Conservation (phyloP, 2,888 invertebrate species). For the Brenthis ino region DNA sequence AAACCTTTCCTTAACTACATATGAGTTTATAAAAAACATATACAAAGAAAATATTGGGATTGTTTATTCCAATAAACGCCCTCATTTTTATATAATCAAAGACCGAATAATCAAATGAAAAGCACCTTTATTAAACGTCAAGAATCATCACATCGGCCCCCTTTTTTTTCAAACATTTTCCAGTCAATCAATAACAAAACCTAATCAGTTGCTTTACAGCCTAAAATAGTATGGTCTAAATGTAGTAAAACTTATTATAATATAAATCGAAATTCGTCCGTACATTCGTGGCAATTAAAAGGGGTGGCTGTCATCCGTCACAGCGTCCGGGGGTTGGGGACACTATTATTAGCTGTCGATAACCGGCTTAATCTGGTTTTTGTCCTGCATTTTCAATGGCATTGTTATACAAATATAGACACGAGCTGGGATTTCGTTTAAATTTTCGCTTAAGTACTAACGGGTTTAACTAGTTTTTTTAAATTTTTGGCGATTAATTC, state of each 20-base stretch:
- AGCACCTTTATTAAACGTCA: constrained; percentile 45
- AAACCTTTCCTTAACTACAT: too few relatives aligned
- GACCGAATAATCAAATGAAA: constrained; percentile 27
- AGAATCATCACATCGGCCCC: constrained; percentile 2
- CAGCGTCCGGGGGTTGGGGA: constrained; percentile 56
- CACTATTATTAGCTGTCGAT: constrained; percentile 75
- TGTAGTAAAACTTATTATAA: constrained; percentile 72
- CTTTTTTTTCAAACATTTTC: too few relatives aligned
- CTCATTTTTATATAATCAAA: background rate
- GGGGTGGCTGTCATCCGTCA: constrained; percentile 78
- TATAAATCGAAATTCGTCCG: constrained; percentile 77
- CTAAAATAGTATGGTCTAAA: constrained; percentile 27
- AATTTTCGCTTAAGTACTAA: constrained; percentile 1
- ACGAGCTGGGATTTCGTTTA: constrained; percentile 28
- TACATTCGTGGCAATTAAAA: constrained; percentile 75
- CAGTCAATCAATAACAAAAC: constrained; percentile 1
- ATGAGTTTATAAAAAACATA: too few relatives aligned
- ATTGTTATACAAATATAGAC: constrained; percentile 39
- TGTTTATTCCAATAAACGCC: background rate
- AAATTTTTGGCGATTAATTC: background rate
- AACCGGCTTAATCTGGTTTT: constrained; percentile 72
- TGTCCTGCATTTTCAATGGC: constrained; percentile 56
- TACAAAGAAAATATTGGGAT: too few relatives aligned
- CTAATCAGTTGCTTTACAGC: constrained; percentile 38
- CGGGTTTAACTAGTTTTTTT: background rate